These are phyloP conservation scores for Aphidius ervi DNA, from an alignment of 1,140 invertebrate species.

Conservation along the genomic window DNA sequence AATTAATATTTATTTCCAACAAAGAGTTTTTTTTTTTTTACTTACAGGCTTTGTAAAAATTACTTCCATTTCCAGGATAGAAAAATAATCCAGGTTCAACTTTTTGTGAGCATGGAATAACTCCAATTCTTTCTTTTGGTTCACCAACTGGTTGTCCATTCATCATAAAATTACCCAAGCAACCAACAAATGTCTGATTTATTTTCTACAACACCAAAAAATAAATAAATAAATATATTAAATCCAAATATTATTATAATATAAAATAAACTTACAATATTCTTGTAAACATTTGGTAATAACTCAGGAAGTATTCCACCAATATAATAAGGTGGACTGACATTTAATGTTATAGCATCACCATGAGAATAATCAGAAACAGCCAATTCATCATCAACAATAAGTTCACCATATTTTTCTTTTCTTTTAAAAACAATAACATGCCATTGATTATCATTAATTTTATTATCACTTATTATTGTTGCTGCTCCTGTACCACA, in stretches of 20 bases:
- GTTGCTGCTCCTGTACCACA: constrained; percentile 66
- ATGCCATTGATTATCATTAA: constrained; percentile 89
- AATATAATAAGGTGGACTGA: constrained; percentile 71
- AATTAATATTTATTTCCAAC: too few relatives aligned
- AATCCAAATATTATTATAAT: constrained; percentile 9
- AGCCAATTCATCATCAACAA: constrained; percentile 62
- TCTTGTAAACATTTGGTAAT: constrained; percentile 30
- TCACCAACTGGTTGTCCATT: constrained; percentile 63
- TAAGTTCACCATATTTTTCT: constrained; percentile 60
- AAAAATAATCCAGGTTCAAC: constrained; percentile 90
- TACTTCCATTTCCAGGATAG: constrained; percentile 63
- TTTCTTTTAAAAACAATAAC: constrained; percentile 61
- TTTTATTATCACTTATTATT: constrained; percentile 54
- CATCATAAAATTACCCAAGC: constrained; percentile 75
- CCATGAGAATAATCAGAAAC: constrained; percentile 57
- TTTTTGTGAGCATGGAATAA: constrained; percentile 75
- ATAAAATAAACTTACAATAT: constrained; percentile 42
- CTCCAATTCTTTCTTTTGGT: constrained; percentile 56
- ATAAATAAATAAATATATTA: constrained; percentile 10
- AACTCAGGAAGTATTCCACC: constrained; percentile 62
- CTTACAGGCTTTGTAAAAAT: constrained; percentile 63
- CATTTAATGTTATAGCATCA: constrained; percentile 57
- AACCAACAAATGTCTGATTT: constrained; percentile 76
- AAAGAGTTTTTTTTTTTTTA: too few relatives aligned
- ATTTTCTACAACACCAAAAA: constrained; percentile 47